Base-by-base conservation (phyloP, 2,888 invertebrate genomes). In the Plusia festucae region DNA sequence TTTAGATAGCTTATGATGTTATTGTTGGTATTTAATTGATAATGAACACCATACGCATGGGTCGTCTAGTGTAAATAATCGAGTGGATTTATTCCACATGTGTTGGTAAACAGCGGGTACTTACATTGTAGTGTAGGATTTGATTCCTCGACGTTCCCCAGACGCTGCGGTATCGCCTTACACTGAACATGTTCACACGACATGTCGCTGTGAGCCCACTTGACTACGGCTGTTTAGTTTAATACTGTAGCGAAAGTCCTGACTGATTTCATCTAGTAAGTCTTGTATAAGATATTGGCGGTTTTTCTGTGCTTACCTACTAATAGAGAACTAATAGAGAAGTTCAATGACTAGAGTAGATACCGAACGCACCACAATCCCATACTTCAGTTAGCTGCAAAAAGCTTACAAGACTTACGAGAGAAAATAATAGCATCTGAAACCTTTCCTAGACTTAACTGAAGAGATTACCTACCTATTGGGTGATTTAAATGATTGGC, bases 131-230 rank as follows among this genome's bases (percentile, higher is more conserved):
- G 82, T 65, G 79, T 79, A 82, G 86, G 90, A 84, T 88, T 87
- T 90, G 90, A 90, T 91, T 91, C 88, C 87, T 78, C 85, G 92
- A 93, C 89, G 90, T 76, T 91, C 88, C 82, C 91, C 94, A 94
- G 94, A 93, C 93, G 90, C 87, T 70, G 83, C 79, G 85, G 90
- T 94, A 88, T 94, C 94, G 83, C 76, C 91, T 94, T 94, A 92
- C 94, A 76, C 62, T 76, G 82, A 78, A 79, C 81, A 82, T 82
- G 82, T 85, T 79, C 82, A 93, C 94, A 94, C 93, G 93, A 83
- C 86, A 85, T 88, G 87, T 90, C 90, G 74, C 76, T 77, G 68
- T 76, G 49, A 74, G 69, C 76, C 85, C 88, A 86, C 85, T 86
- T 87, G 82, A 86, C 71, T 72, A 69, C 64, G 20, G 72, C 68